A percentile compares a stretch with the other conserved stretches of the same genome.
Conservation (phyloP, 2,797 vertebrate species). For the Periparus ater region DNA sequence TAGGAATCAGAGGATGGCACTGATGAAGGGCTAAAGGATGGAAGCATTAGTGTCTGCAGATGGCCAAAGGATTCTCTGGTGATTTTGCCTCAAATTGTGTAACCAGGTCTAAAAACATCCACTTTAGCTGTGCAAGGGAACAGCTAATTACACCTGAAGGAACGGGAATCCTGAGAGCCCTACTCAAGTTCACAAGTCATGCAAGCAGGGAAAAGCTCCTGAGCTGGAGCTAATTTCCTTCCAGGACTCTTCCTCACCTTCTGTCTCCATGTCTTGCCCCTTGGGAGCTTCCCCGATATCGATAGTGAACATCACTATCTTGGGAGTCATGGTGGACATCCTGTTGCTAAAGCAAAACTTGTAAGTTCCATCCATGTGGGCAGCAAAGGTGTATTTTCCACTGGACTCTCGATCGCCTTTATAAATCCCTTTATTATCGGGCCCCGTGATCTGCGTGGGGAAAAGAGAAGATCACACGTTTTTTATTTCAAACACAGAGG, state of each 20-base stretch:
- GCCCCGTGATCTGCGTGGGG: slow-evolving; percentile 89
- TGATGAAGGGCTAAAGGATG: background rate
- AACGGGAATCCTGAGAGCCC: background rate
- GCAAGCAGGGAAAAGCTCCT: background rate
- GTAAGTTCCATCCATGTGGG: slow-evolving; percentile 97
- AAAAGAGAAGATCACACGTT: background rate
- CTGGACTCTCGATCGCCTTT: slow-evolving; percentile 97
- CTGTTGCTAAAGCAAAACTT: slow-evolving; percentile 99
- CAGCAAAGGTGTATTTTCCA: slow-evolving; percentile 96
- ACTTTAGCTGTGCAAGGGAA: background rate
- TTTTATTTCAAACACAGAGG: background rate
- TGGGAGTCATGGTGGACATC: slow-evolving; percentile 99
- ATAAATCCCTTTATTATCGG: slow-evolving; percentile 95
- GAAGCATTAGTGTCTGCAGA: slow-evolving; percentile 7
- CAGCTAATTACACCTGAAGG: background rate
- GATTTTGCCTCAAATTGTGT: background rate
- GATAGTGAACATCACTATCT: slow-evolving; percentile 99
- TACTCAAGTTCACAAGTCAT: background rate
- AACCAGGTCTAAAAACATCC: background rate
- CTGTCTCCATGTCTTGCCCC: slow-evolving; percentile 97
- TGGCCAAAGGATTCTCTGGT: background rate
- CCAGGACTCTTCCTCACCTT: slow-evolving; percentile 81
- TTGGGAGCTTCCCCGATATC: slow-evolving; percentile 97
- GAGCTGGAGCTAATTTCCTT: background rate
- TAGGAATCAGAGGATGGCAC: background rate